Evolutionary conservation across 2,888 invertebrate species (phyloP).

Genomic region (Cephus spinipes): DNA sequence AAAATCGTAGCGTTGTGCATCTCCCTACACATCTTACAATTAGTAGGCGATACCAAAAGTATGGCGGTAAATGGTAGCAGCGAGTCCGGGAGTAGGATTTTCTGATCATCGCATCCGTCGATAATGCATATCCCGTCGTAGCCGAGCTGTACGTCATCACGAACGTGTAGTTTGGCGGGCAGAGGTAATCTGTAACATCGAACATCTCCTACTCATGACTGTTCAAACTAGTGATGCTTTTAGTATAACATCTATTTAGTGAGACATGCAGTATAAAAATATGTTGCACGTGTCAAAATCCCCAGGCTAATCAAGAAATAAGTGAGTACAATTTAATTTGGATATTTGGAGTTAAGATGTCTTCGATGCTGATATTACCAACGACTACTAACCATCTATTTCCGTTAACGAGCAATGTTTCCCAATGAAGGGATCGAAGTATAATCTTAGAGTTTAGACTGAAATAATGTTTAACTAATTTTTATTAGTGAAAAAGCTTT

Average conservation of each 20-base stretch:
- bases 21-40: no score
- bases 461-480: conserved; percentile 49
- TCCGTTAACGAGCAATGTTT: neutral
- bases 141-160: no score
- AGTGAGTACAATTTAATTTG: neutral
- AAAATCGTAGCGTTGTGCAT: no score
- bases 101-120: no score
- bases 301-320: neutral
- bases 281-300: neutral
- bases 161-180: no score
- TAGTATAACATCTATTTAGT: neutral
- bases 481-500: conserved; percentile 62
- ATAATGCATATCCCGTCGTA: no score
- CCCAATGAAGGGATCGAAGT: neutral
- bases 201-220: no score
- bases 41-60: no score
- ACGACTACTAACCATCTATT: neutral
- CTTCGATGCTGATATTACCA: neutral
- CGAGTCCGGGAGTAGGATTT: no score
- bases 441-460: neutral
- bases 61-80: no score
- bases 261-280: neutral
- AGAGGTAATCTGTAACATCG: no score
- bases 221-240: neutral
- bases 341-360: neutral